Evolutionary conservation across 1,140 invertebrate genomes (phyloP).

Genomic region (Sitobion miscanthi): DNA sequence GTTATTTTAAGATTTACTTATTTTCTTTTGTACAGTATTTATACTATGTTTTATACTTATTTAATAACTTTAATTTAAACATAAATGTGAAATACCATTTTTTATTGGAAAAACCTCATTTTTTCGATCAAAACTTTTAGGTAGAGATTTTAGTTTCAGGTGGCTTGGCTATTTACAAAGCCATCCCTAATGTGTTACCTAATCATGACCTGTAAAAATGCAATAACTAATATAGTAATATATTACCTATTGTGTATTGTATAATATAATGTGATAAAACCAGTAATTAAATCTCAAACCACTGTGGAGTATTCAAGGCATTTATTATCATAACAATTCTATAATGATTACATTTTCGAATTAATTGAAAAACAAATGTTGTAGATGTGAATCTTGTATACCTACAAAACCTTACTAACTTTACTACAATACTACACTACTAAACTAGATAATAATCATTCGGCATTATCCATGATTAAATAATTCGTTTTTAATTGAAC

Average conservation of each 20-base stretch:
- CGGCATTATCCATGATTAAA: background rate
- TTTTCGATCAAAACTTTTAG: background rate
- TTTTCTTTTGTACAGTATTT: background rate
- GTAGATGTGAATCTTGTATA: background rate
- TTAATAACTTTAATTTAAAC: background rate
- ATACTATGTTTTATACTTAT: background rate
- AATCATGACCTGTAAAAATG: background rate
- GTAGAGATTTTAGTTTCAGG: background rate
- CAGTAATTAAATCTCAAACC: background rate
- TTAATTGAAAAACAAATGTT: background rate
- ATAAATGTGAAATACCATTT: background rate
- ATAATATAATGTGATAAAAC: background rate
- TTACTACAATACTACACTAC: background rate
- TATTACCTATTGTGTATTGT: too few relatives aligned
- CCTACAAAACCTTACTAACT: too few relatives aligned
- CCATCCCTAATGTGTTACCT: background rate
- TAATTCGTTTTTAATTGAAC: background rate
- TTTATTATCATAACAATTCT: background rate
- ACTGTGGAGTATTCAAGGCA: background rate
- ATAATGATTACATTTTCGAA: background rate
- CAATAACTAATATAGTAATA: background rate
- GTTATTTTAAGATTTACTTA: background rate
- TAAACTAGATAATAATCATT: background rate
- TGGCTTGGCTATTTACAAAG: background rate
- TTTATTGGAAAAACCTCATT: background rate